These are phyloP conservation scores for Rhamphomyia laevipes DNA, from an alignment of 2,888 invertebrate species.

Conservation along the genomic window DNA sequence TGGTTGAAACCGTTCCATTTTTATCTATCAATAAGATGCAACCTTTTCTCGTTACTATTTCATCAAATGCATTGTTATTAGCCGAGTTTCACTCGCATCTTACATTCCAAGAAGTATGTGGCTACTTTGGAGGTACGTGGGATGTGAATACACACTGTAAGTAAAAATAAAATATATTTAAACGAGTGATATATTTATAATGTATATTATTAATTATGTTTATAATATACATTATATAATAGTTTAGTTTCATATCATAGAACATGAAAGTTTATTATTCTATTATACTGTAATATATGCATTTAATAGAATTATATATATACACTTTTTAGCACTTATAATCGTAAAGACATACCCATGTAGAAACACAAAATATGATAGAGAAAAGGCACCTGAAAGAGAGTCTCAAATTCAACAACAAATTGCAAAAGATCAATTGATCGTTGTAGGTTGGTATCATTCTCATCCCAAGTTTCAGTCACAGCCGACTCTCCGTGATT, in stretches of 20 bases:
- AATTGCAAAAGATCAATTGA: slow-evolving; percentile 70
- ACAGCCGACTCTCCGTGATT: slow-evolving; percentile 76
- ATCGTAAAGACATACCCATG: slow-evolving; percentile 86
- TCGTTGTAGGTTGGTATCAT: slow-evolving; percentile 90
- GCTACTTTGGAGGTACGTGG: slow-evolving; percentile 94
- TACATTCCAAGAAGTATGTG: slow-evolving; percentile 87
- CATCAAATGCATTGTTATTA: slow-evolving; percentile 74
- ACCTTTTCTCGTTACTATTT: slow-evolving; percentile 79
- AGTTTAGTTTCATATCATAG: not conserved
- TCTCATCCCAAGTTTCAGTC: slow-evolving; percentile 83
- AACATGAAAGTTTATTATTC: not conserved
- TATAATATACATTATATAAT: too few relatives aligned
- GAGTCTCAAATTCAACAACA: slow-evolving; percentile 72
- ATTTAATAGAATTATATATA: slow-evolving; percentile 2
- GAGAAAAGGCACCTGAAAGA: slow-evolving; percentile 60
- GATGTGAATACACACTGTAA: slow-evolving; percentile 87
- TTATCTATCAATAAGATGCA: slow-evolving; percentile 80
- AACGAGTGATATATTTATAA: too few relatives aligned
- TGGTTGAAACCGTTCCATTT: slow-evolving; percentile 83
- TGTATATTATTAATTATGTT: too few relatives aligned
- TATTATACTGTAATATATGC: not conserved
- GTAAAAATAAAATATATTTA: slow-evolving; percentile 28
- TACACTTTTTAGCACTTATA: slow-evolving; percentile 67
- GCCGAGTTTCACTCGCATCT: slow-evolving; percentile 91
- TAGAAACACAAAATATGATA: slow-evolving; percentile 67